Evolutionary conservation across 2,888 invertebrate species (phyloP).

Genomic region (Ophonus ardosiacus): DNA sequence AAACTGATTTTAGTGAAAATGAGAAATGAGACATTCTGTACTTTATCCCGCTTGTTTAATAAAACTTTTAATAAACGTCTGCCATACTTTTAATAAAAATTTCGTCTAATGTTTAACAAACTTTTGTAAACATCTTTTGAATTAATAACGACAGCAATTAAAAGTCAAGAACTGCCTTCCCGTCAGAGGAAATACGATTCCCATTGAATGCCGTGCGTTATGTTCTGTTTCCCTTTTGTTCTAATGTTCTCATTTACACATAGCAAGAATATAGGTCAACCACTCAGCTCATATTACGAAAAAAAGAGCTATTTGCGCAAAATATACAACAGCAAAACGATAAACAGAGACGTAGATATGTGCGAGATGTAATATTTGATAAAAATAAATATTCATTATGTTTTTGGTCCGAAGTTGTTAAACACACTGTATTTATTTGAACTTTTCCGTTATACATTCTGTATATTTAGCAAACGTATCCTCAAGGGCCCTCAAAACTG

Average conservation of each 20-base stretch:
- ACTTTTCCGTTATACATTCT: too few relatives aligned
- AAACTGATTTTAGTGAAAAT: too few relatives aligned
- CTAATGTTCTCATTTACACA: background rate
- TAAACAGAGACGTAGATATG: background rate
- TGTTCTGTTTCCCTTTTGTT: constrained; percentile 1
- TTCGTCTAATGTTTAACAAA: background rate
- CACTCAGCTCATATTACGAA: background rate
- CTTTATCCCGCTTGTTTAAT: too few relatives aligned
- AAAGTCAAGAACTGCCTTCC: background rate
- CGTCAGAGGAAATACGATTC: constrained; percentile 1
- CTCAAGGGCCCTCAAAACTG: too few relatives aligned
- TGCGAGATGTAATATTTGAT: background rate
- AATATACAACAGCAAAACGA: background rate
- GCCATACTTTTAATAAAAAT: background rate
- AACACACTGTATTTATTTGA: too few relatives aligned
- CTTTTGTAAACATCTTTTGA: constrained; percentile 4
- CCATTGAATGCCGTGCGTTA: background rate
- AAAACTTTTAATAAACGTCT: too few relatives aligned
- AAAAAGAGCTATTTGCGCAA: background rate
- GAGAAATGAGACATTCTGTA: too few relatives aligned
- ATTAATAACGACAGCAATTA: constrained; percentile 22
- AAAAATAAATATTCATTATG: background rate
- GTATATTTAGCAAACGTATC: too few relatives aligned
- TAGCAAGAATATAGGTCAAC: background rate
- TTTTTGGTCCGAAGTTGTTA: too few relatives aligned